Conservation (phyloP, 2,113 vertebrate genomes). For the Corythaeola cristata region DNA sequence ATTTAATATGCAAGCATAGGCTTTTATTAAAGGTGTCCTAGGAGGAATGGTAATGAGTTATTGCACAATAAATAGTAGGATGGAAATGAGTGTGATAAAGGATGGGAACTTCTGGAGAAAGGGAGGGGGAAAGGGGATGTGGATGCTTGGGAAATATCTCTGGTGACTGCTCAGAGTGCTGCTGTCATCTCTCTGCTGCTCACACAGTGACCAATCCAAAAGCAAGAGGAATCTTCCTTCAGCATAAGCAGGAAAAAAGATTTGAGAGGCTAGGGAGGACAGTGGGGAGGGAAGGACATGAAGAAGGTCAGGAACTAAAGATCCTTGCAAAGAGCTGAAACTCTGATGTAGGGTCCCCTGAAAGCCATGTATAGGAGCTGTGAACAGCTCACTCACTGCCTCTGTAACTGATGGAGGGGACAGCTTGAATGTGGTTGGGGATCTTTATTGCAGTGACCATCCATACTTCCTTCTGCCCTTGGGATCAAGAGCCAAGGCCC, state of each 20-base stretch:
- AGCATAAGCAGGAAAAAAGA: background rate
- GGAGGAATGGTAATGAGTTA: conserved; percentile 69
- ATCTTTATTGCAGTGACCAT: background rate
- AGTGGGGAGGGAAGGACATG: background rate
- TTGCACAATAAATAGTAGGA: conserved; percentile 59
- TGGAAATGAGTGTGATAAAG: conserved; percentile 31
- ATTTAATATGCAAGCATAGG: conserved; percentile 72
- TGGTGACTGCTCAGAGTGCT: conserved; percentile 3
- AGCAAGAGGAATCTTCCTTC: background rate
- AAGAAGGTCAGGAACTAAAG: background rate
- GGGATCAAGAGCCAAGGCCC: background rate
- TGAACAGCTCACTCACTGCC: background rate
- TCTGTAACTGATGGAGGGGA: background rate
- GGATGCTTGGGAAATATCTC: background rate
- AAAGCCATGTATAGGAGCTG: background rate
- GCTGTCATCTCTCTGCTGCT: background rate
- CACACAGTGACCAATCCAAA: background rate
- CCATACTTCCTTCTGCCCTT: background rate
- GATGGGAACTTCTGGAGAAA: conserved; percentile 13
- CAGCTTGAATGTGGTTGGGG: background rate
- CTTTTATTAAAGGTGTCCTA: conserved; percentile 70
- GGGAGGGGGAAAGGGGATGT: background rate
- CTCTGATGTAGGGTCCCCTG: background rate
- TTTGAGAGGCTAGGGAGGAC: background rate
- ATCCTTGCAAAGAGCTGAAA: background rate